phyloP scores from a whole-genome alignment of 2,888 invertebrate species.

The Himalopsyche japonica region DNA sequence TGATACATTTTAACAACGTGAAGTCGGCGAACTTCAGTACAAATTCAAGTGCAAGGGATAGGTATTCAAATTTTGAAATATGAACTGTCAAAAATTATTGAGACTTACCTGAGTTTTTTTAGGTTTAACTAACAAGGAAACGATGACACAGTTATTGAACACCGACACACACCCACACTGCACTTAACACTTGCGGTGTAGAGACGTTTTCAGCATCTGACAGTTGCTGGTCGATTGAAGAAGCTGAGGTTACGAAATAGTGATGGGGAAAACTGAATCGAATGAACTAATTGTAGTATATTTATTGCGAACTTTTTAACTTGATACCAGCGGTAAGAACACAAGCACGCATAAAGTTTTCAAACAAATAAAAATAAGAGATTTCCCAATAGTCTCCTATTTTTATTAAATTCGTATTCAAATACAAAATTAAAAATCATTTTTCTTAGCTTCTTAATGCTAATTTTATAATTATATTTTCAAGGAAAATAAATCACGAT shows the following conservation, averaged over 20 bases:
- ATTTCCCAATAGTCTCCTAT: no score
- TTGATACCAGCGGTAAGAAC: no score
- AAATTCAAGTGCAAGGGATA: neutral
- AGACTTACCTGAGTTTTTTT: slow-evolving; percentile 28
- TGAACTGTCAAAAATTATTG: neutral
- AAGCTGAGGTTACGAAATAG: slow-evolving; percentile 2
- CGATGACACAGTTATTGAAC: slow-evolving; percentile 27
- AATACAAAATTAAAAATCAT: no score
- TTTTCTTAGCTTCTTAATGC: no score
- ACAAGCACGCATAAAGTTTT: no score
- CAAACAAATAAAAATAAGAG: no score
- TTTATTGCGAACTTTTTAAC: neutral
- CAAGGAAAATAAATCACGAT: no score
- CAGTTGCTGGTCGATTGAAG: slow-evolving; percentile 35
- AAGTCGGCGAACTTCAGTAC: neutral
- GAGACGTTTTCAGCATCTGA: slow-evolving; percentile 27
- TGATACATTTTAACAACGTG: neutral
- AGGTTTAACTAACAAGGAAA: slow-evolving; percentile 27
- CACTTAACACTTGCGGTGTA: slow-evolving; percentile 55
- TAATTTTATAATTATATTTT: no score
- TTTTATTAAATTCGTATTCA: no score
- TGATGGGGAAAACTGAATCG: neutral
- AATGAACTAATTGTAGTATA: neutral
- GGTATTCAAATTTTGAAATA: neutral
- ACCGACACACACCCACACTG: slow-evolving; percentile 52